Evolutionary conservation across 2,888 invertebrate species (phyloP), one percentile per base, ranked within the genome.

Genomic region (Cremastinae sp.): DNA sequence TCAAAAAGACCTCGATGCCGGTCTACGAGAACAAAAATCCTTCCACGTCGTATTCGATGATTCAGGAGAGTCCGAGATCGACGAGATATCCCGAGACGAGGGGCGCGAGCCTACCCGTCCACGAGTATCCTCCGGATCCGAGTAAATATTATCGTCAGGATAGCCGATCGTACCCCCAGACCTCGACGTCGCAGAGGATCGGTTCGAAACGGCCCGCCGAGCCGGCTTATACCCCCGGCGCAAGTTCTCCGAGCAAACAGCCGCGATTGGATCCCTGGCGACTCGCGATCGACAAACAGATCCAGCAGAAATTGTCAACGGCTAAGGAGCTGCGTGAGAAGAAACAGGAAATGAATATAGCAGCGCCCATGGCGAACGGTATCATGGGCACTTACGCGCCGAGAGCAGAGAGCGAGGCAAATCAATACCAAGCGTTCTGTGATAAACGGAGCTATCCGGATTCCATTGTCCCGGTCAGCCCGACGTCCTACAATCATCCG

Each of bases 181-280:
- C 56, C 3, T 51, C 71, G 9, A 47, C 64, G 7, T 35, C 53
- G 1, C 55, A 55, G 0, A 4, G 89, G 74, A 58, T 85, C 79
- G 79, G 87, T 75, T n/a, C 80, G 51, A 83, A 91, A 78, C 87
- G 91, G 70, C 83, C 89, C 0, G 86, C 87, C 0, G 88, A 88
- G 28, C 37, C 86, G 0, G 79, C 84, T 5, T 87, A 88, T 28
- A 82, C 87, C 0, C 79, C 85, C 0, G 86, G 90, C 0, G 85
- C 87, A 0, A 84, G 85, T 2, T 83, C 89, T 7, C 90, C 90
- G 2, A 89, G 86, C 72, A 92, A 92, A 83, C 89, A 91, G 37
- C 89, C 91, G 0, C 91, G 91, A 79, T 85, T 91, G 2, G 92
- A 92, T 79, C 86, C 90, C 2, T 92, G 92, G 92, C 86, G 91